Evolutionary conservation across 1,140 invertebrate species (phyloP).

Genomic region (Holotrichia oblita): DNA sequence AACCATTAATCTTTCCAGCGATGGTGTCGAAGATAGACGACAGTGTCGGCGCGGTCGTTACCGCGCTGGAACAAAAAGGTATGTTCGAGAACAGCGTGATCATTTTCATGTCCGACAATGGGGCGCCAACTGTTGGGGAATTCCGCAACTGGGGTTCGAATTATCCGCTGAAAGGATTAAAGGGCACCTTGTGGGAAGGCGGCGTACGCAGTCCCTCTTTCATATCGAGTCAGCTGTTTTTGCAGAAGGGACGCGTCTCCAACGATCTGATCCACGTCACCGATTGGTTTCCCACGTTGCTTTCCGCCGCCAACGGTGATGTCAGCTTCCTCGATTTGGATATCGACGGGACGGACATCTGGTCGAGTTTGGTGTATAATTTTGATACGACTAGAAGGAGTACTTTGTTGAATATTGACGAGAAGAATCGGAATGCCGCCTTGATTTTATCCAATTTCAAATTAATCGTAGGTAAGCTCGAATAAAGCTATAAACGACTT

Average conservation of each 20-base stretch:
- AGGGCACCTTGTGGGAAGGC: slow-evolving; percentile 69
- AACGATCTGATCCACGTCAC: slow-evolving; percentile 73
- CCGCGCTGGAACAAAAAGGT: slow-evolving; percentile 66
- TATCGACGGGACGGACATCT: slow-evolving; percentile 65
- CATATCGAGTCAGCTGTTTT: slow-evolving; percentile 65
- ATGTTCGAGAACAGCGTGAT: slow-evolving; percentile 76
- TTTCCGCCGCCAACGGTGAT: slow-evolving; percentile 64
- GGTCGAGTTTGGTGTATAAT: slow-evolving; percentile 62
- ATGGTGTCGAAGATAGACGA: slow-evolving; percentile 79
- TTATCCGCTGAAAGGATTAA: slow-evolving; percentile 71
- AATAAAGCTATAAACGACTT: not conserved
- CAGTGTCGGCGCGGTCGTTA: slow-evolving; percentile 72
- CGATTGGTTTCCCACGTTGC: slow-evolving; percentile 75
- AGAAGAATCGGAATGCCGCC: slow-evolving; percentile 61
- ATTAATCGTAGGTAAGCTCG: slow-evolving; percentile 61
- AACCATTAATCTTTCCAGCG: slow-evolving; percentile 10
- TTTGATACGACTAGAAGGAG: slow-evolving; percentile 61
- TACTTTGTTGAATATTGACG: slow-evolving; percentile 63
- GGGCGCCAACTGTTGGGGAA: slow-evolving; percentile 63
- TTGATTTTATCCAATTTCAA: slow-evolving; percentile 62
- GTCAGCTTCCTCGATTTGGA: slow-evolving; percentile 55
- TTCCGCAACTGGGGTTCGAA: slow-evolving; percentile 71
- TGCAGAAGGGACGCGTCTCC: slow-evolving; percentile 64
- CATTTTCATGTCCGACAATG: slow-evolving; percentile 77
- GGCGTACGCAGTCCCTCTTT: slow-evolving; percentile 72